These are phyloP conservation scores for Cerceris ruficornis DNA, from an alignment of 2,888 invertebrate genomes.

Conservation along the genomic window DNA sequence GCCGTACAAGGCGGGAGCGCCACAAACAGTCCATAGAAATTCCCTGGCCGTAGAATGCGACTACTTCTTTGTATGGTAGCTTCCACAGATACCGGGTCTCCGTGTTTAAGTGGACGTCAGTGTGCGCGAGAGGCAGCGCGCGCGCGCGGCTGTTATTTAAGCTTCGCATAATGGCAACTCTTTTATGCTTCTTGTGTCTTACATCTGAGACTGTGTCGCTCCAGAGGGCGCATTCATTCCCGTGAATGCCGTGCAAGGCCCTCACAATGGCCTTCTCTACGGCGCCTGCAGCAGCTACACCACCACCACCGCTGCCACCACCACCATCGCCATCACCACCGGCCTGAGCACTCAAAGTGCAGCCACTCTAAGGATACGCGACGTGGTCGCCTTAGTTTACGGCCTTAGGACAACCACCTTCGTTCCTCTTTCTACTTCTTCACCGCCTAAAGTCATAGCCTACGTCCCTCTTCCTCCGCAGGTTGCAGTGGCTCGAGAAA, in stretches of 20 bases:
- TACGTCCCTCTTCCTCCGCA: background rate
- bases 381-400: constrained; percentile 57
- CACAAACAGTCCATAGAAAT: constrained; percentile 72
- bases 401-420: constrained; percentile 55
- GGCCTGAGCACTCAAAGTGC: constrained; percentile 60
- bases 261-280: constrained; percentile 72
- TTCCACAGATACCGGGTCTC: constrained; percentile 27
- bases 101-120: constrained; percentile 50
- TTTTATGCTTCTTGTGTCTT: constrained; percentile 80
- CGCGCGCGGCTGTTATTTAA: constrained; percentile 78
- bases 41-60: constrained; percentile 61
- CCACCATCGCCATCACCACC: constrained; percentile 18
- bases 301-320: constrained; percentile 13
- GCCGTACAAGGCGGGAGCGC: constrained; percentile 65
- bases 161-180: constrained; percentile 80
- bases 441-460: background rate
- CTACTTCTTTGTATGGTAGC: constrained; percentile 50
- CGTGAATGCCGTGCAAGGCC: constrained; percentile 71
- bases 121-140: constrained; percentile 43
- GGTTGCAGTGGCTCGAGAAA: background rate
- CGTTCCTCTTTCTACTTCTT: background rate
- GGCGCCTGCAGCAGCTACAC: constrained; percentile 62
- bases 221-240: constrained; percentile 77
- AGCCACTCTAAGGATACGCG: constrained; percentile 64
- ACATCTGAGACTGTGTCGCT: constrained; percentile 76